These are phyloP conservation scores for Ophiothrix spiculata DNA, from an alignment of 35 echinoderm and acorn worm species.

Conservation along the genomic window DNA sequence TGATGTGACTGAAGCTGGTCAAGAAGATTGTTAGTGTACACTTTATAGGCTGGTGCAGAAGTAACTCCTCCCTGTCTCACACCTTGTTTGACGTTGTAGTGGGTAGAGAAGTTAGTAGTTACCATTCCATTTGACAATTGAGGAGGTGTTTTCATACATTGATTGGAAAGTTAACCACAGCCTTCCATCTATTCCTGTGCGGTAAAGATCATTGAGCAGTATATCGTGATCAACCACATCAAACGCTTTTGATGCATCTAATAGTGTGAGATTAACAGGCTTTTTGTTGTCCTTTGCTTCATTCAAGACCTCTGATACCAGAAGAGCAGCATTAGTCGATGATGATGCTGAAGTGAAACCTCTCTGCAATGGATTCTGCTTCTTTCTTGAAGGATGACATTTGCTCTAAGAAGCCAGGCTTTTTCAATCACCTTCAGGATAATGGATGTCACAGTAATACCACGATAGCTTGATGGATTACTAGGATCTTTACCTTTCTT, in stretches of 20 bases:
- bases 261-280: background rate
- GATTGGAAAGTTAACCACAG: background rate
- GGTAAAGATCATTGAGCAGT: background rate
- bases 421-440: slow-evolving; percentile 1
- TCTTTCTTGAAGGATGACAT: background rate
- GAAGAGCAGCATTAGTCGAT: background rate
- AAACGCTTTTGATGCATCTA: background rate
- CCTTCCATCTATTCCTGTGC: background rate
- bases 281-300: background rate
- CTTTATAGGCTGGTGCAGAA: background rate
- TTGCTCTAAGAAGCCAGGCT: background rate
- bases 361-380: background rate
- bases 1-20: background rate
- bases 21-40: background rate
- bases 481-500: background rate
- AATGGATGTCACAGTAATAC: background rate
- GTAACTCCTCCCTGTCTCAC: slow-evolving; percentile 1
- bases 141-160: background rate
- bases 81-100: background rate
- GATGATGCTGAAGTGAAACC: background rate
- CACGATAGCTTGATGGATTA: background rate
- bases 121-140: background rate
- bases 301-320: background rate
- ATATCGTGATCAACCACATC: background rate
- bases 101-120: background rate